phyloP scores from a whole-genome alignment of 2,113 vertebrate genomes.

The Vidua chalybeata region DNA sequence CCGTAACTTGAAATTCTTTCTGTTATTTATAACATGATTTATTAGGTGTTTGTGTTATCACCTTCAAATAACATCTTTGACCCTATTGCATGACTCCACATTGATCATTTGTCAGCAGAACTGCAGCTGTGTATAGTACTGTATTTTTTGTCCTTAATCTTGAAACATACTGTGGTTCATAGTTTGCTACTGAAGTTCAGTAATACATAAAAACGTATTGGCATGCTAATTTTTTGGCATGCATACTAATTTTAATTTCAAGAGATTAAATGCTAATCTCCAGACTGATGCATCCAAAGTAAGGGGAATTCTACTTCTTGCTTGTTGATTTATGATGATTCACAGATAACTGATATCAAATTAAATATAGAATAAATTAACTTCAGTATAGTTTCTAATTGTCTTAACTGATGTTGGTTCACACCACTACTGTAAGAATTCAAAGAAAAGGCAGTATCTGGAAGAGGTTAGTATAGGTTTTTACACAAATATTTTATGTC shows the following conservation, averaged over 20 bases:
- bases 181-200: not conserved
- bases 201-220: not conserved
- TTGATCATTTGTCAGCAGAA: conserved; percentile 36
- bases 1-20: not conserved
- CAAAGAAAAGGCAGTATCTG: not conserved
- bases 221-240: not conserved
- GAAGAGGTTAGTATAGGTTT: not conserved
- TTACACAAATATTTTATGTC: not conserved
- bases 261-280: not conserved
- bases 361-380: not conserved
- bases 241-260: not conserved
- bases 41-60: conserved; percentile 28
- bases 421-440: not conserved
- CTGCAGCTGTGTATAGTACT: not conserved
- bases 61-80: conserved; percentile 50
- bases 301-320: not conserved
- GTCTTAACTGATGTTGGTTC: not conserved
- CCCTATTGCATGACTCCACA: not conserved
- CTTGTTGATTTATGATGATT: not conserved
- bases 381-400: not conserved
- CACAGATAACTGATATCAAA: not conserved
- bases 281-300: not conserved
- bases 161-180: not conserved
- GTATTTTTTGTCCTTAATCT: not conserved
- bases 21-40: conserved; percentile 35